Evolutionary conservation across 2,888 invertebrate genomes (phyloP).

Genomic region (Netelia inedita): DNA sequence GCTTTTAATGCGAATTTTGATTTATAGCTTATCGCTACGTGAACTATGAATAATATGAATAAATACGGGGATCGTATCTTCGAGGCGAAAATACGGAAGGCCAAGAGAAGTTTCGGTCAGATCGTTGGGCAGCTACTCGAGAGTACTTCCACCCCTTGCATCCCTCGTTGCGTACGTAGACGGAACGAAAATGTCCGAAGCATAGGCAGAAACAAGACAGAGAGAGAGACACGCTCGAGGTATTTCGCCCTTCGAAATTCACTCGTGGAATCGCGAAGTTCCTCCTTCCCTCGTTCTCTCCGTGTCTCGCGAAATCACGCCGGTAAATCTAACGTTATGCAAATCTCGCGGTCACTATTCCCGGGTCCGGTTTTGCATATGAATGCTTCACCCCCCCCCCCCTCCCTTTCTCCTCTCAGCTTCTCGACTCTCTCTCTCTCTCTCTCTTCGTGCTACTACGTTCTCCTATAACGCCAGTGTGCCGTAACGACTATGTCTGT

Average conservation of each 20-base stretch:
- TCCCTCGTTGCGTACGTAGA: no score
- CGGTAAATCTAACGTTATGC: constrained; percentile 84
- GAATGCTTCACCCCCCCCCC: constrained; percentile 76
- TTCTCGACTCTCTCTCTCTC: constrained; percentile 54
- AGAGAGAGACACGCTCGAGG: constrained; percentile 54
- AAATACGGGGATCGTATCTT: constrained; percentile 38
- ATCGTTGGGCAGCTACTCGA: constrained; percentile 56
- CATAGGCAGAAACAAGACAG: constrained; percentile 10
- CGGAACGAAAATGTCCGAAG: neutral
- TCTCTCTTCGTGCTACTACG: constrained; percentile 52
- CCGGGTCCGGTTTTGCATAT: constrained; percentile 83
- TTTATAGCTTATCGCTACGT: constrained; percentile 43
- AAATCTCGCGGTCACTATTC: constrained; percentile 82
- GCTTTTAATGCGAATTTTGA: constrained; percentile 48
- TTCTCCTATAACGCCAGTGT: constrained; percentile 35
- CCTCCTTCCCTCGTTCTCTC: neutral
- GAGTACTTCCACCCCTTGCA: constrained; percentile 46
- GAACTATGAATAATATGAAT: constrained; percentile 60
- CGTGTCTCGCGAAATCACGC: constrained; percentile 80
- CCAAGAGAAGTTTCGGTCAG: constrained; percentile 35
- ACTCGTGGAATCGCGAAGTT: constrained; percentile 39
- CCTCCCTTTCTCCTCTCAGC: neutral
- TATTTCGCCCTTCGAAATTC: constrained; percentile 63
- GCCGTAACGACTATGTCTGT: constrained; percentile 57
- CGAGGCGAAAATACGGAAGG: neutral